Evolutionary conservation across 2,113 vertebrate genomes (phyloP).

Genomic region (Pachypanchax playfairii): DNA sequence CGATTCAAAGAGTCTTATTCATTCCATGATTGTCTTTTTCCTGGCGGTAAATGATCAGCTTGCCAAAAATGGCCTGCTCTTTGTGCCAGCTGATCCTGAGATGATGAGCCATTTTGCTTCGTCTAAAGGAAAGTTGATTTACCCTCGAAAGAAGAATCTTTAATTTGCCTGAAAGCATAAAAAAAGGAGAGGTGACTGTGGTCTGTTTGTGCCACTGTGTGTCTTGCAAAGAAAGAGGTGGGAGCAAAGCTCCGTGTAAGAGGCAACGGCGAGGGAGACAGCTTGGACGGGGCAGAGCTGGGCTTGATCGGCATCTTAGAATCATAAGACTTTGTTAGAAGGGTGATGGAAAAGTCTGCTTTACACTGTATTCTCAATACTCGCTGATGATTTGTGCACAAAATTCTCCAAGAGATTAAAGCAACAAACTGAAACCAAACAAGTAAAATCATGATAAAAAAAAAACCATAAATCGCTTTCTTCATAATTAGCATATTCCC

Average conservation of each 20-base stretch:
- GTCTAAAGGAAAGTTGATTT: constrained; percentile 70
- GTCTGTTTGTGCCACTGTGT: constrained; percentile 34
- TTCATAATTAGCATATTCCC: constrained; percentile 57
- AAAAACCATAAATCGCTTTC: constrained; percentile 38
- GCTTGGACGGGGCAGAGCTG: constrained; percentile 44
- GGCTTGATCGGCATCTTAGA: constrained; percentile 45
- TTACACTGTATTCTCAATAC: constrained; percentile 32
- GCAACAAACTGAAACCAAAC: neutral
- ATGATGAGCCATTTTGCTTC: constrained; percentile 55
- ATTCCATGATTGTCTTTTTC: constrained; percentile 72
- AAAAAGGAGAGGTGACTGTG: constrained; percentile 40
- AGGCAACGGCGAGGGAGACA: constrained; percentile 38
- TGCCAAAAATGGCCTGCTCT: constrained; percentile 49
- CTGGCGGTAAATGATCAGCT: constrained; percentile 61
- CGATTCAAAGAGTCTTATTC: constrained; percentile 62
- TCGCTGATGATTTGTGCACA: constrained; percentile 25
- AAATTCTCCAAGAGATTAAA: constrained; percentile 11
- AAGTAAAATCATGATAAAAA: neutral
- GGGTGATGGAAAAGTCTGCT: constrained; percentile 33
- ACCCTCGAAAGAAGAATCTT: constrained; percentile 58
- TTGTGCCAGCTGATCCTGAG: constrained; percentile 63
- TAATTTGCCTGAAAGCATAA: constrained; percentile 61
- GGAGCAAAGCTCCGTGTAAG: constrained; percentile 43
- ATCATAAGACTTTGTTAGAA: constrained; percentile 41
- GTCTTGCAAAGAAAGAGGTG: constrained; percentile 45